Percentiles rank a stretch among this genome's conserved stretches.
Evolutionary conservation across 2,113 vertebrate species (phyloP).

Genomic region (Oplegnathus fasciatus): DNA sequence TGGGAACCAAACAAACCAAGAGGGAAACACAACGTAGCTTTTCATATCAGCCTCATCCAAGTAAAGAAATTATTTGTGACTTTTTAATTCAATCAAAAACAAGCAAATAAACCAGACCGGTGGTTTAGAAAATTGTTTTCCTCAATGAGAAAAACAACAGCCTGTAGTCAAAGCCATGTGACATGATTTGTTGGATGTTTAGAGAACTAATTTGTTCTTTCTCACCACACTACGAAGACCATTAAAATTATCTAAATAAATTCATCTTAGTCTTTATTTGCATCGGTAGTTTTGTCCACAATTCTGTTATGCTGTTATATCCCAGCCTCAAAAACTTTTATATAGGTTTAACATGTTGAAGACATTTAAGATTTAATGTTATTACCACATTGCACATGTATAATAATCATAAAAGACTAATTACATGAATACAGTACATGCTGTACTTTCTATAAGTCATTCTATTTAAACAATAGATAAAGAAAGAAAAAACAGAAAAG

Average conservation of each 20-base stretch:
- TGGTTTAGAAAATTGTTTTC: constrained; percentile 63
- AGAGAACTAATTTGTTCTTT: constrained; percentile 47
- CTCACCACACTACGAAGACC: constrained; percentile 25
- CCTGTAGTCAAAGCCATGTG: constrained; percentile 7
- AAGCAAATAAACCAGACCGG: constrained; percentile 45
- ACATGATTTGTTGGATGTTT: constrained; percentile 13
- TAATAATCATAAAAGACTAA: too few species aligned
- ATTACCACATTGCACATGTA: not conserved
- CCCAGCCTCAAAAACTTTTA: not conserved
- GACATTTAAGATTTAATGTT: not conserved
- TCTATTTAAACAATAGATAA: not conserved
- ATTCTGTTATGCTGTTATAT: not conserved
- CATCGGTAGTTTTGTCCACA: constrained; percentile 1
- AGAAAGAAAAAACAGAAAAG: not conserved
- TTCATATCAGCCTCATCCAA: not conserved
- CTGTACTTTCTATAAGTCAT: too few species aligned
- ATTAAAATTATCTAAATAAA: not conserved
- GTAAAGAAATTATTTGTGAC: not conserved
- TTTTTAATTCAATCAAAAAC: constrained; percentile 11
- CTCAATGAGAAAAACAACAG: constrained; percentile 22
- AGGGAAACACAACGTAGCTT: not conserved
- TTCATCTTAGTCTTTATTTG: not conserved
- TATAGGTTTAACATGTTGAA: not conserved
- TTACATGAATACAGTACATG: not conserved
- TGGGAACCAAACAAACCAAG: not conserved